Base-by-base conservation (phyloP, 2,113 vertebrate genomes). In the Pithys albifrons region DNA sequence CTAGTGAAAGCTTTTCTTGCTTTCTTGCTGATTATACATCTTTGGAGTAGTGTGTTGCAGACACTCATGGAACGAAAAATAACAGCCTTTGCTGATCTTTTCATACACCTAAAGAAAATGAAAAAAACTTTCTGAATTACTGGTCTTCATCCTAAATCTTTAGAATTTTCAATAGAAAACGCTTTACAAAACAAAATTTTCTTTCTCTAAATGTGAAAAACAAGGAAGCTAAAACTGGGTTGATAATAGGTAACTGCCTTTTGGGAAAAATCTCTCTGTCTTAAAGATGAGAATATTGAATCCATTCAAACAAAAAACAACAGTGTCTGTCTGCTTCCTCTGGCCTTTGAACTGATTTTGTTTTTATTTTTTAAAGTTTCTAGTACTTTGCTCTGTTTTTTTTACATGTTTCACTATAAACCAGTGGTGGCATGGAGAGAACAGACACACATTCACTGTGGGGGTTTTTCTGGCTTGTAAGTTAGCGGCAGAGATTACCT, bases 371-470 rank as follows among this genome's bases (percentile, higher is more conserved):
- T 80, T 35, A 1, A 59, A 29, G 9, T 39, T 31, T 73, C 31
- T 29, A 20, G 14, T 33, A 62, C 3, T 61, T 83, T 37, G 15
- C 2, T 71, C 1, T 52, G n/a, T 0, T 2, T 11, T 31, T 73
- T 57, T 51, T 54, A 1, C 8, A 45, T 14, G 2, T 48, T 72
- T 85, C 12, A 17, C 33, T 43, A 14, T 51, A 43, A 52, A 8
- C 6, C 41, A 45, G 27, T 48, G 24, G 7, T 70, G n/a, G 6
- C 20, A n/a, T 0, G 1, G 8, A 41, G 28, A 29, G 12, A 69
- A n/a, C 3, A 22, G 16, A 10, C 2, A 54, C 5, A 33, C 5
- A 35, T 49, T 67, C 31, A 29, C 19, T 7, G 4, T 29, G 7
- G 4, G 35, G 14, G 35, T 92, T 92, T 55, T 92, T 82, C 33